phyloP scores from a whole-genome alignment of 1,140 invertebrate genomes.

The Agrypnia vestita region DNA sequence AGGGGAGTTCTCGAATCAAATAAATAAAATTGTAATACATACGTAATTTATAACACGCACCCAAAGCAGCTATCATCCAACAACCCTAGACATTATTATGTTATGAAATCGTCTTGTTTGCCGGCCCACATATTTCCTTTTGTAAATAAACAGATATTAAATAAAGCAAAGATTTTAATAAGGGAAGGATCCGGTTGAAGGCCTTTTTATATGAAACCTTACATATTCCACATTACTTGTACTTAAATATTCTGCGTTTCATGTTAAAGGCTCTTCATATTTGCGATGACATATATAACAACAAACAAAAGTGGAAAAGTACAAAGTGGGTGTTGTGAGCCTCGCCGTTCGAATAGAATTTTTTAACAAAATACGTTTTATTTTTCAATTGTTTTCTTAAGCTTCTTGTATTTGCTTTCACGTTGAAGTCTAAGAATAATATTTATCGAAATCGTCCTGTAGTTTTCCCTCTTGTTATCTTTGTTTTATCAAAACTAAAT shows the following conservation, averaged over 20 bases:
- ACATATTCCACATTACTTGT: slow-evolving; percentile 6
- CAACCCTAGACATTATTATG: too few relatives aligned
- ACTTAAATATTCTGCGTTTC: background rate
- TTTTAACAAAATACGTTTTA: background rate
- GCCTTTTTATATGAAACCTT: slow-evolving; percentile 16
- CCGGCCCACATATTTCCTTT: slow-evolving; percentile 17
- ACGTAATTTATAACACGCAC: too few relatives aligned
- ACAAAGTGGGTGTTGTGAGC: background rate
- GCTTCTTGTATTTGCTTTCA: background rate
- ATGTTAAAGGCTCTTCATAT: slow-evolving; percentile 8
- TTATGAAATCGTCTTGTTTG: background rate
- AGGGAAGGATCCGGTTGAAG: background rate
- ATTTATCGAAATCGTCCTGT: too few relatives aligned
- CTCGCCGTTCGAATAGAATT: background rate
- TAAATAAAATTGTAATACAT: too few relatives aligned
- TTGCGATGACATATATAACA: slow-evolving; percentile 22
- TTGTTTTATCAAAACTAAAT: too few relatives aligned
- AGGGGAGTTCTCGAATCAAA: too few relatives aligned
- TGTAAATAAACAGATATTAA: slow-evolving; percentile 38
- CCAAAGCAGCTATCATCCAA: too few relatives aligned
- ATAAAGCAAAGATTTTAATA: slow-evolving; percentile 36
- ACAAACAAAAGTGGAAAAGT: slow-evolving; percentile 9
- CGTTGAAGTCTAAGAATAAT: background rate
- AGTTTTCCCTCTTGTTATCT: too few relatives aligned
- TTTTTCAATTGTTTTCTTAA: background rate